Percentiles rank a stretch among this genome's conserved stretches.
Evolutionary conservation across 92 coral and sea anemone species (phyloP).

Genomic region (Pocillopora grandis): DNA sequence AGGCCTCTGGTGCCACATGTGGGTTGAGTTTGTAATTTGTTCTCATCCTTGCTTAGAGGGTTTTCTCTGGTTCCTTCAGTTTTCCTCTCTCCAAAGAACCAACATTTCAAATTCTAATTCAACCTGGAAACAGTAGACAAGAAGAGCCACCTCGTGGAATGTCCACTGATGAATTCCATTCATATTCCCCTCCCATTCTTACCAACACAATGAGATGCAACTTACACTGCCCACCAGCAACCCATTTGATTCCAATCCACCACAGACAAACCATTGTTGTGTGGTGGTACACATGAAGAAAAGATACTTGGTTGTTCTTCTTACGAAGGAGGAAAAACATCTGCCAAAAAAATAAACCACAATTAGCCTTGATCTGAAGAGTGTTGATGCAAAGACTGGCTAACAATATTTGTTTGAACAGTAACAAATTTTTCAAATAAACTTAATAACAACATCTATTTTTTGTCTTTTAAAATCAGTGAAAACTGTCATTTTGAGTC

Average conservation of each 20-base stretch:
- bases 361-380: not conserved
- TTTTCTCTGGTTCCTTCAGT: too few relatives aligned
- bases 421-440: too few relatives aligned
- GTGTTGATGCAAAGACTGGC: not conserved
- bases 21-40: too few relatives aligned
- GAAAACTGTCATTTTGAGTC: too few relatives aligned
- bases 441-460: too few relatives aligned
- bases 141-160: too few relatives aligned
- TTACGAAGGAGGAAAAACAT: conserved; percentile 84
- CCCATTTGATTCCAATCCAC: conserved; percentile 98
- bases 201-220: not conserved
- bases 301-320: conserved; percentile 79
- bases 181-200: too few relatives aligned
- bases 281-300: conserved; percentile 93
- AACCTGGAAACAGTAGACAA: not conserved
- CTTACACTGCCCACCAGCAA: conserved; percentile 93
- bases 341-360: conserved; percentile 44
- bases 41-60: too few relatives aligned
- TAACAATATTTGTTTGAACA: not conserved
- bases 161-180: too few relatives aligned
- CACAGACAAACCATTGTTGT: conserved; percentile 81
- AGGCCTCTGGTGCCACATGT: too few relatives aligned
- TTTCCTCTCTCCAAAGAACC: too few relatives aligned
- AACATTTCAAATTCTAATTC: not conserved
- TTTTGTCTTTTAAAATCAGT: too few relatives aligned